Conservation (phyloP, 2,113 vertebrate genomes). For the Dryoscopus gambensis region DNA sequence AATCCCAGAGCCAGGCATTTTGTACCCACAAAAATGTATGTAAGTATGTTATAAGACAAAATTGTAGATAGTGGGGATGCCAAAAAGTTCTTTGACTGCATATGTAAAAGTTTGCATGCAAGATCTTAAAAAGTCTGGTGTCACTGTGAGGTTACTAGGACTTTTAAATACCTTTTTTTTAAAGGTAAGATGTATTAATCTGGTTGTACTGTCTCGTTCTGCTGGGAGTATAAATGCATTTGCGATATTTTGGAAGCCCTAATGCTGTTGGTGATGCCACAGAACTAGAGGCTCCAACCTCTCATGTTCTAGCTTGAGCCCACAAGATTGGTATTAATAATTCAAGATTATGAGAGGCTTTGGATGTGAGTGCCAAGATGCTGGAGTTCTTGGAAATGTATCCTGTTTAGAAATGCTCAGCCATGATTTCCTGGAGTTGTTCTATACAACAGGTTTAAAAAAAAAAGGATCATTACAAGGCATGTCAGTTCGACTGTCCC, state of each 20-base stretch:
- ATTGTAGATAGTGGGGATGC: not conserved
- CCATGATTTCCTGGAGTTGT: slow-evolving; percentile 7
- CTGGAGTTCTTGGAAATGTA: slow-evolving; percentile 3
- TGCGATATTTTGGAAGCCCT: not conserved
- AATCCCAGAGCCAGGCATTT: not conserved
- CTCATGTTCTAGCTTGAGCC: not conserved
- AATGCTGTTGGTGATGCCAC: not conserved
- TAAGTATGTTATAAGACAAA: not conserved
- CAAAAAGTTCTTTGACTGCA: not conserved
- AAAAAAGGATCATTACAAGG: not conserved
- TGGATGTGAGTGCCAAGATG: not conserved
- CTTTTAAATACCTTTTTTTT: not conserved
- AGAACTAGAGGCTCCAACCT: not conserved
- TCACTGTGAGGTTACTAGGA: not conserved
- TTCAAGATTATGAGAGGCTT: not conserved
- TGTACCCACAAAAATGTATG: not conserved
- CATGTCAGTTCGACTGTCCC: not conserved
- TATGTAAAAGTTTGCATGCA: not conserved
- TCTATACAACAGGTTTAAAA: not conserved
- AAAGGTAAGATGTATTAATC: not conserved
- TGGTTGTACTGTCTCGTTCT: rapidly evolving
- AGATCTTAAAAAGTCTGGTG: not conserved
- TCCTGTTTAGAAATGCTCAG: not conserved
- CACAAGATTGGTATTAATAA: not conserved
- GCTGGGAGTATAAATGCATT: not conserved